phyloP scores from a whole-genome alignment of 2,113 vertebrate genomes.

The Sus scrofa region DNA sequence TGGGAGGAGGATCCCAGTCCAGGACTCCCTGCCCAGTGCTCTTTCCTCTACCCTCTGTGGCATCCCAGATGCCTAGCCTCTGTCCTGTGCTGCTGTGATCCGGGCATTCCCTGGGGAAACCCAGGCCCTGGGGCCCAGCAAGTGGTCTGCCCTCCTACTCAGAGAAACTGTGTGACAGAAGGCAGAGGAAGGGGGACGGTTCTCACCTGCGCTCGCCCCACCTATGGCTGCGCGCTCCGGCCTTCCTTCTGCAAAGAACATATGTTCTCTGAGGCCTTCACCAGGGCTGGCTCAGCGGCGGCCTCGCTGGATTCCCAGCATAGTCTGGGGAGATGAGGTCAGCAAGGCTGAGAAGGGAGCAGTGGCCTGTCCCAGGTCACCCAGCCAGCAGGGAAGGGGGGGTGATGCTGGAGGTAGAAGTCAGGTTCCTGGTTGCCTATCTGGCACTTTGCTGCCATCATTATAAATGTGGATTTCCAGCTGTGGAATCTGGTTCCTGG shows the following conservation, averaged over 20 bases:
- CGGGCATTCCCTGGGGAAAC: not conserved
- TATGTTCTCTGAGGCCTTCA: not conserved
- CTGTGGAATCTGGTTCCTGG: not conserved
- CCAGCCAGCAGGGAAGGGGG: not conserved
- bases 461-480: not conserved
- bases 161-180: not conserved
- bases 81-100: not conserved
- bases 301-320: not conserved
- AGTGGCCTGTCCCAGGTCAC: too few species aligned
- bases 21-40: not conserved
- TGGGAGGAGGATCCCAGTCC: not conserved
- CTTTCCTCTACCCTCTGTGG: not conserved
- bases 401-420: not conserved
- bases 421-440: not conserved
- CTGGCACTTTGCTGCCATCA: not conserved
- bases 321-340: not conserved
- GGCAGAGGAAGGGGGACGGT: not conserved
- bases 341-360: not conserved
- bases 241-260: not conserved
- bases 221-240: too few species aligned
- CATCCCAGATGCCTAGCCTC: not conserved
- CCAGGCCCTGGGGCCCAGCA: not conserved
- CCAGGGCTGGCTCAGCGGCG: not conserved
- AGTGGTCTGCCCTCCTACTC: not conserved
- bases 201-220: rapidly evolving